Base-by-base conservation (phyloP, 2,888 invertebrate genomes). In the Nymphalis c-album region DNA sequence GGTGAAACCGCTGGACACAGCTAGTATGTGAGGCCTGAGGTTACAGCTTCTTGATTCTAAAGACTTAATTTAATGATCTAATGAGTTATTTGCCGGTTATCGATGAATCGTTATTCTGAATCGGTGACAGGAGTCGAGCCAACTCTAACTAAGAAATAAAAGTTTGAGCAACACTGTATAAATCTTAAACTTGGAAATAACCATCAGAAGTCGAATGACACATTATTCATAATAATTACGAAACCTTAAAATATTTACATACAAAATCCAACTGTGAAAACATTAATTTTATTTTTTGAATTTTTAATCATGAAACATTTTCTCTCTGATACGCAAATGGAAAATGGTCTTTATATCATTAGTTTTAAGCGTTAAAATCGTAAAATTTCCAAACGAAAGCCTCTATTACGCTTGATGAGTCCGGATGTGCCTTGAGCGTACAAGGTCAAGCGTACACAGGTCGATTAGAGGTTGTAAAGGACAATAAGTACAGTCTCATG, bases 351-450 rank as follows among this genome's bases (percentile, higher is more conserved):
- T 63, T 65, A 65, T 65, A 46, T 8, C 31, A 17, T 7, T n/a
- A 13, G 55, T 22, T 3, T 26, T 65, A 66, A 60, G 48, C 57
- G 53, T 35, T 60, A 66, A 18, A 61, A 40, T 67, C 67, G 60
- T 64, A 31, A 45, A 61, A 60, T 64, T 71, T 50, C 57, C 60
- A 64, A 64, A 64, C 60, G 70, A 70, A 70, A 70, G 69, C 68
- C 60, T 72, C 69, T 63, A 71, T 71, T 72, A 74, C 73, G 75
- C 72, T 71, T 80, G 87, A 86, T 83, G 83, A 85, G 80, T 78
- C 77, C 90, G 88, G 90, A 90, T 89, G 79, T 77, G 78, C 91
- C 90, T 90, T 91, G 88, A 85, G 76, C 79, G 68, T 65, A 73
- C 87, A 90, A 90, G 91, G 91, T 85, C 85, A 79, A 68, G 67